Conservation (phyloP, 92 coral and sea anemone genomes). For the Epizoanthus fatuus region DNA sequence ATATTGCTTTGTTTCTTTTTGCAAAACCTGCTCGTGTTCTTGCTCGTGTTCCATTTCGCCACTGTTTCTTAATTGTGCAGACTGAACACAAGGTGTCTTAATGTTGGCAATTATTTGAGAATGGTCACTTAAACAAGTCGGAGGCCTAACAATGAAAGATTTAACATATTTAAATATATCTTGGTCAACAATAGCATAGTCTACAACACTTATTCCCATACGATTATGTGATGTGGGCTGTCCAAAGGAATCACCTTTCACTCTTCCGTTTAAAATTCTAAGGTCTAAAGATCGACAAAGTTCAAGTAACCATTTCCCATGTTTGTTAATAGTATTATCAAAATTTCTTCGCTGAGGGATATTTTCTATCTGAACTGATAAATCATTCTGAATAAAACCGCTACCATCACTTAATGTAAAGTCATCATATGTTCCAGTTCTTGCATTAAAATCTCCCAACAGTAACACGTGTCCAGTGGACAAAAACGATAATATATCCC, state of each 20-base stretch:
- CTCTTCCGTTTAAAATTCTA: neutral
- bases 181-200: neutral
- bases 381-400: neutral
- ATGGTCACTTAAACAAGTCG: conserved; percentile 6
- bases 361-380: neutral
- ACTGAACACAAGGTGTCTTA: neutral
- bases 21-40: neutral
- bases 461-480: conserved; percentile 11
- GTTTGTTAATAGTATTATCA: neutral
- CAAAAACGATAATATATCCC: conserved; percentile 14
- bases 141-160: neutral
- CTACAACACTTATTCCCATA: neutral
- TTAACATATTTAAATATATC: neutral
- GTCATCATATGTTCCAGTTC: conserved; percentile 18
- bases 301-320: neutral
- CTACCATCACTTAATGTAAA: conserved; percentile 12
- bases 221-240: neutral
- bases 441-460: conserved; percentile 9
- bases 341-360: neutral
- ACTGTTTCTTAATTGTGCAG: neutral
- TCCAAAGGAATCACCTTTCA: conserved; percentile 4
- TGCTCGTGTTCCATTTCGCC: neutral
- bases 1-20: conserved; percentile 3
- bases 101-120: neutral
- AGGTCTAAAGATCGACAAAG: neutral